phyloP scores from a whole-genome alignment of 2,888 invertebrate species.

The Phyllotreta striolata region DNA sequence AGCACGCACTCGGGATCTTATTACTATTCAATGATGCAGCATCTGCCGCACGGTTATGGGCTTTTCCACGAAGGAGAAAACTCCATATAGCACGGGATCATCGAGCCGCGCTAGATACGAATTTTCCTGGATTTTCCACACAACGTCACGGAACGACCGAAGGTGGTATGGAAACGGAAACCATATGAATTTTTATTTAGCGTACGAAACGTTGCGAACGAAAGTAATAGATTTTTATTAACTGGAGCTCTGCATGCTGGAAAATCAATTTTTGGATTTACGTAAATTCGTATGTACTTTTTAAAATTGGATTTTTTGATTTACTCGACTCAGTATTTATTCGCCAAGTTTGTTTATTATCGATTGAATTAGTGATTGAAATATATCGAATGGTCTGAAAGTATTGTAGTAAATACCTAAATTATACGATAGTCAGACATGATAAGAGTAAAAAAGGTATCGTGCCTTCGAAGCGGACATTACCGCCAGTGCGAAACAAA shows the following conservation, averaged over 20 bases:
- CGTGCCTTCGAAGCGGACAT: constrained; percentile 18
- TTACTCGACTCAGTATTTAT: too few relatives aligned
- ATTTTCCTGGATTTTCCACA: constrained; percentile 46
- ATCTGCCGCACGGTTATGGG: constrained; percentile 56
- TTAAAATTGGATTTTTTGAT: too few relatives aligned
- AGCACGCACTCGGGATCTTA: constrained; percentile 60
- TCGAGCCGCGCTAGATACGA: constrained; percentile 42
- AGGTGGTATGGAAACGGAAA: constrained; percentile 23
- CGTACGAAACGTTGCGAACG: too few relatives aligned
- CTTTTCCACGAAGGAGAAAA: constrained; percentile 46
- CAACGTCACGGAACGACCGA: constrained; percentile 38
- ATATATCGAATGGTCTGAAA: too few relatives aligned
- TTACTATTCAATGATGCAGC: constrained; percentile 63
- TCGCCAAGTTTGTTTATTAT: too few relatives aligned
- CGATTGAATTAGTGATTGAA: too few relatives aligned
- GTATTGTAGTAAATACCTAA: not conserved
- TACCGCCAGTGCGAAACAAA: constrained; percentile 53
- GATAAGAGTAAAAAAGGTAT: constrained; percentile 21
- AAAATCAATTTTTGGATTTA: too few relatives aligned
- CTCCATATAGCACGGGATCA: constrained; percentile 47
- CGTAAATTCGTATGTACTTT: too few relatives aligned
- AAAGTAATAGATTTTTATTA: too few relatives aligned
- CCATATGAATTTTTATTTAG: constrained; percentile 21
- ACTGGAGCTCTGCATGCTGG: too few relatives aligned
- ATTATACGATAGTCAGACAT: constrained; percentile 23